Conservation (phyloP, 1,140 invertebrate genomes). For the Condylostylus longicornis region DNA sequence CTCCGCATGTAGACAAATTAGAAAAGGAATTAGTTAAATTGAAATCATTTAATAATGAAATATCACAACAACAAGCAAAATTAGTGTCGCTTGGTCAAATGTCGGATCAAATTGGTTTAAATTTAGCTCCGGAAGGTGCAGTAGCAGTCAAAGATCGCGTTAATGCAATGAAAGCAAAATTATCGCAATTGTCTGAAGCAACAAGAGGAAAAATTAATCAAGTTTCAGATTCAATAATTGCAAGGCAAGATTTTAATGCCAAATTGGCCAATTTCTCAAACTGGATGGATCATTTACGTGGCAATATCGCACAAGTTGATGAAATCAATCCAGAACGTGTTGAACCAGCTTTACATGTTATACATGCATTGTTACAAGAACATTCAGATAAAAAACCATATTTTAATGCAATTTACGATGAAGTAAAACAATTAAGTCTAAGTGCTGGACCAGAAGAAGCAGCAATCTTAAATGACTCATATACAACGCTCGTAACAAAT, state of each 20-base stretch:
- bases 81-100: conserved; percentile 61
- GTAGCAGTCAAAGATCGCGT: conserved; percentile 53
- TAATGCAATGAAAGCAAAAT: conserved; percentile 51
- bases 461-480: conserved; percentile 54
- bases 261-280: conserved; percentile 66
- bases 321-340: conserved; percentile 67
- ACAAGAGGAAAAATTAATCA: conserved; percentile 58
- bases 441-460: conserved; percentile 54
- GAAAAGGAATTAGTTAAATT: conserved; percentile 54
- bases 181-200: conserved; percentile 53
- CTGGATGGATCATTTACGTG: conserved; percentile 65
- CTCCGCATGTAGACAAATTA: conserved; percentile 51
- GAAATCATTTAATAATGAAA: conserved; percentile 64
- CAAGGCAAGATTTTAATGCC: conserved; percentile 68
- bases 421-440: conserved; percentile 60
- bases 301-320: conserved; percentile 59
- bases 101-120: conserved; percentile 59
- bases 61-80: conserved; percentile 66
- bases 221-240: conserved; percentile 61
- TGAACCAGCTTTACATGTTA: conserved; percentile 56
- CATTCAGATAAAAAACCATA: conserved; percentile 60
- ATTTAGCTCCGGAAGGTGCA: conserved; percentile 59
- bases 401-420: conserved; percentile 60
- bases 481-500: conserved; percentile 52
- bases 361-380: conserved; percentile 65